These are phyloP conservation scores for Nothoprocta perdicaria DNA, from an alignment of 2,113 vertebrate genomes.

Conservation along the genomic window DNA sequence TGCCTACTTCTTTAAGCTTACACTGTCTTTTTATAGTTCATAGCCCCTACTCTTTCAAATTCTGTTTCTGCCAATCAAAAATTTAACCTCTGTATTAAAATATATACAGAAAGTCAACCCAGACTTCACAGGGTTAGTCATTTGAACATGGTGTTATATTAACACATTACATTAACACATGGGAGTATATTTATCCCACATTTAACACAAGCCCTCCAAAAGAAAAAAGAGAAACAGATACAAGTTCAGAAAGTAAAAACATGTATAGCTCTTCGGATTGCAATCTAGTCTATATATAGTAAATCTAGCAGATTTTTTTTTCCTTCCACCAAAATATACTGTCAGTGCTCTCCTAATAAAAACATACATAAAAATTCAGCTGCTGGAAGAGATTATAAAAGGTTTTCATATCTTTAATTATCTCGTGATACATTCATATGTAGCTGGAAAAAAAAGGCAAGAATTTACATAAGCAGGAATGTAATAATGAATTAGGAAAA, in stretches of 20 bases:
- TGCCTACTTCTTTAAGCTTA: not conserved
- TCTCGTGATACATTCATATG: not conserved
- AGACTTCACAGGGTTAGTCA: not conserved
- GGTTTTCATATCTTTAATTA: not conserved
- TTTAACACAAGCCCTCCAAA: not conserved
- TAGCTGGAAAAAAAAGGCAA: not conserved
- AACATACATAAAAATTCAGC: not conserved
- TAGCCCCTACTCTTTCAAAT: not conserved
- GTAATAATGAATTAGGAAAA: not conserved
- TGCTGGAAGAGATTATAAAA: not conserved
- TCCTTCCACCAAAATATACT: not conserved
- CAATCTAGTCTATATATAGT: not conserved
- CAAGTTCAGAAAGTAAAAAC: not conserved
- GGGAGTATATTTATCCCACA: not conserved
- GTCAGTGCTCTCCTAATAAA: not conserved
- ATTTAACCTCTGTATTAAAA: not conserved
- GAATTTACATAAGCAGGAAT: not conserved
- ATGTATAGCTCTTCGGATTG: not conserved
- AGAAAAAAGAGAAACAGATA: not conserved
- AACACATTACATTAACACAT: not conserved
- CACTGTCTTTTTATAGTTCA: not conserved
- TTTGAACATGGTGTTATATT: not conserved
- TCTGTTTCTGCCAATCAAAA: not conserved
- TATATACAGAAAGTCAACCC: not conserved
- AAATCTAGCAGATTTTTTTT: not conserved